Conservation (phyloP, 2,888 invertebrate species). For the Hyalella azteca region DNA sequence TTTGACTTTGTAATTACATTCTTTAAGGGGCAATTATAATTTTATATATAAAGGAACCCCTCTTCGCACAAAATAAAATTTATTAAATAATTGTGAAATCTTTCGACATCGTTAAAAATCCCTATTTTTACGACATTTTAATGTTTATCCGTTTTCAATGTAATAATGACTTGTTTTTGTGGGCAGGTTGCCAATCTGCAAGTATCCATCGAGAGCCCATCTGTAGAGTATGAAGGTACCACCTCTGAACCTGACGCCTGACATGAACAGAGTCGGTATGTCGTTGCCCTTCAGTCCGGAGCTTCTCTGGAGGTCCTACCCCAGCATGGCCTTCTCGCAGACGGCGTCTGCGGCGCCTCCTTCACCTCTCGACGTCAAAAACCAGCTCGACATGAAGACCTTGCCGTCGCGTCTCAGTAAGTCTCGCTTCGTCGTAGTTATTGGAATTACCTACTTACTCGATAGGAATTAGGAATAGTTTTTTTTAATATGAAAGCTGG, state of each 20-base stretch:
- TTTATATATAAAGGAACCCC: too few relatives aligned
- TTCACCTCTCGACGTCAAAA: conserved; percentile 74
- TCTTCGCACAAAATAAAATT: too few relatives aligned
- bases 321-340: conserved; percentile 72
- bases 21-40: too few relatives aligned
- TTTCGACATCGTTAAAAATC: too few relatives aligned
- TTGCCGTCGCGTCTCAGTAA: conserved; percentile 76
- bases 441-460: too few relatives aligned
- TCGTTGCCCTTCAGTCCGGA: conserved; percentile 80
- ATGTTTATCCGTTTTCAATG: too few relatives aligned
- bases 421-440: too few relatives aligned
- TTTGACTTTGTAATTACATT: too few relatives aligned
- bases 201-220: conserved; percentile 36
- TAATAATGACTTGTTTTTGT: conserved; percentile 1
- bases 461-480: too few relatives aligned
- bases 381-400: conserved; percentile 82
- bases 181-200: conserved; percentile 16
- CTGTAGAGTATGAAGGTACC: conserved; percentile 60
- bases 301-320: conserved; percentile 87
- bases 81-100: too few relatives aligned
- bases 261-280: conserved; percentile 76
- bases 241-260: conserved; percentile 62
- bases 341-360: conserved; percentile 73
- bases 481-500: too few relatives aligned
- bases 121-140: too few relatives aligned